Base-by-base conservation (phyloP, 2,888 invertebrate genomes). In the Ochropleura plecta region DNA sequence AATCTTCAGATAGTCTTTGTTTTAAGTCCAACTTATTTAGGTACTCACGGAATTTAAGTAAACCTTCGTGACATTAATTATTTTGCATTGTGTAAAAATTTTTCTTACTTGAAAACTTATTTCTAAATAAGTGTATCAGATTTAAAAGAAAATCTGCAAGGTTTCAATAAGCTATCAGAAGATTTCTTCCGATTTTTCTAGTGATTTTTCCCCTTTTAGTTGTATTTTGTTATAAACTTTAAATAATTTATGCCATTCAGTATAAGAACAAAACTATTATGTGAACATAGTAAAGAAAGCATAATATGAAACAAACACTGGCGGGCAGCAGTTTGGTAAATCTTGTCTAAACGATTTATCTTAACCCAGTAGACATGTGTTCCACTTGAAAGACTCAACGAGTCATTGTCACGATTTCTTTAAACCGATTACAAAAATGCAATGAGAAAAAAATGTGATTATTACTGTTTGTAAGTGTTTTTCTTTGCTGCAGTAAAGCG, bases 361-460 rank as follows among this genome's bases (percentile, higher is more conserved):
- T 51, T 64, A 14, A 20, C n/a, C 20, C 51, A 42, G 2, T 74
- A 48, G 8, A 12, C 16, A 12, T 48, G 5, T 30, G 44, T 62
- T 79, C 5, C 0, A 67, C 20, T 63, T 59, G 16, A 59, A 59
- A 59, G 6, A 44, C 44, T 6, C 12, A 67, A 74, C 4, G 8
- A 57, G 10, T 51, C 51, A 64, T 40, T 64, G 18, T 65, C 12
- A 63, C 44, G 20, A 48, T 53, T 70, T 63, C 55, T 70, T 44
- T 59, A 59, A 53, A 67, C 64, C 30, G 14, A 44, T 78, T 70
- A 59, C n/a, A 53, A 64, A 74, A 67, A 81, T 51, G 40, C 65
- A 78, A 53, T 30, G 42, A 49, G 77, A 77, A 62, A 10, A 55
- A 44, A 78, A 57, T 62, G 49, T 62, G 40, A 79, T 66, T 46